A percentile compares a stretch with the other conserved stretches of the same genome.
Conservation (phyloP, 2,888 invertebrate species). For the Maniola hyperantus region DNA sequence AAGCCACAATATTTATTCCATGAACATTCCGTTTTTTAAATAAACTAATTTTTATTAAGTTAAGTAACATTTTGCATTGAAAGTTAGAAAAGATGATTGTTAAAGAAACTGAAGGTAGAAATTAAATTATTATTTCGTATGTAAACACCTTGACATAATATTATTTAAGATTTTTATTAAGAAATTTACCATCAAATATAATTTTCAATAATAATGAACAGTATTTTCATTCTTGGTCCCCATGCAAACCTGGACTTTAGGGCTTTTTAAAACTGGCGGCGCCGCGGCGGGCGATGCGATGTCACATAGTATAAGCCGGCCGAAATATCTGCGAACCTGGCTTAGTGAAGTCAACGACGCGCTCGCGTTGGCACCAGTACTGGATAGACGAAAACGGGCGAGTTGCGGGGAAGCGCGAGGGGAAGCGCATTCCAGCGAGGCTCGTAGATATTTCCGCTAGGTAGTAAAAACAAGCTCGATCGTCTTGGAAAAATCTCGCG, state of each 20-base stretch:
- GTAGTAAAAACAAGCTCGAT: too few species aligned
- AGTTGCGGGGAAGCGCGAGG: too few species aligned
- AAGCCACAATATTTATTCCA: slow-evolving; percentile 35
- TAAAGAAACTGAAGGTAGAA: slow-evolving; percentile 19
- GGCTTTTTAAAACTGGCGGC: too few species aligned
- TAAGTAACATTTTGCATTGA: slow-evolving; percentile 8
- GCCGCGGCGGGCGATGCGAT: too few species aligned
- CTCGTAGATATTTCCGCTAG: too few species aligned
- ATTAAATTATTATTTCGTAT: slow-evolving; percentile 34
- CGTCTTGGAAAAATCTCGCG: too few species aligned
- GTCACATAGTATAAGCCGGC: too few species aligned
- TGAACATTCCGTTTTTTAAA: slow-evolving; percentile 42
- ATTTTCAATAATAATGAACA: slow-evolving; percentile 28
- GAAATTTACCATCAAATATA: slow-evolving; percentile 48
- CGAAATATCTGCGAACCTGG: too few species aligned
- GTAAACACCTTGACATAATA: slow-evolving; percentile 28
- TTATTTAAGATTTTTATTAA: slow-evolving; percentile 37
- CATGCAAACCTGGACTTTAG: background rate
- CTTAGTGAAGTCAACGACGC: too few species aligned
- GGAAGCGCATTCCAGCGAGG: too few species aligned
- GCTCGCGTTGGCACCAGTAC: too few species aligned
- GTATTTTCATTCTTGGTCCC: background rate
- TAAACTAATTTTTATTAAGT: background rate
- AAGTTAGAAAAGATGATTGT: slow-evolving; percentile 2
- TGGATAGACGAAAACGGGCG: too few species aligned